Percentiles rank a stretch among this genome's conserved stretches.
phyloP scores from a whole-genome alignment of 2,888 invertebrate genomes.

The Nephrotoma guestfalica region DNA sequence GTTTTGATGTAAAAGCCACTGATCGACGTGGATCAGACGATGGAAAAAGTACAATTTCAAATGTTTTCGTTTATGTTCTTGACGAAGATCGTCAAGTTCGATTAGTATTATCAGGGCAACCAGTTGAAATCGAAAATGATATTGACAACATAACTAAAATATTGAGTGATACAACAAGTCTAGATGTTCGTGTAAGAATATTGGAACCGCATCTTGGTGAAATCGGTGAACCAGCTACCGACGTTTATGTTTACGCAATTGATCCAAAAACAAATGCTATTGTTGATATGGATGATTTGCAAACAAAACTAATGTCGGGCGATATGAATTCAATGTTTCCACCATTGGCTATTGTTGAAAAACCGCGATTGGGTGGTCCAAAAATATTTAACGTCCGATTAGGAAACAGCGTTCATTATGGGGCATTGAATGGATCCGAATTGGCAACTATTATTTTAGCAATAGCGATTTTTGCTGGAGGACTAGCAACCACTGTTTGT shows the following conservation, averaged over 20 bases:
- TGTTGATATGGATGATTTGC: constrained; percentile 63
- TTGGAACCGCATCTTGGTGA: constrained; percentile 50
- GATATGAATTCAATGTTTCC: constrained; percentile 46
- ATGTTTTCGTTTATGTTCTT: constrained; percentile 73
- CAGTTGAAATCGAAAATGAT: constrained; percentile 57
- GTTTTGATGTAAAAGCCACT: constrained; percentile 78
- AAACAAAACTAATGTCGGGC: constrained; percentile 47
- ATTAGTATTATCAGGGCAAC: constrained; percentile 59
- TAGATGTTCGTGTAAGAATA: constrained; percentile 62
- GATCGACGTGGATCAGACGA: constrained; percentile 67
- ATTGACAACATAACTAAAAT: constrained; percentile 53
- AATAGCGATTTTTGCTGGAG: constrained; percentile 67
- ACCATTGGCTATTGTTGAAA: constrained; percentile 49
- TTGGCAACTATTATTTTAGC: constrained; percentile 67
- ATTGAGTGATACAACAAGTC: constrained; percentile 58
- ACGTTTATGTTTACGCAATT: constrained; percentile 73
- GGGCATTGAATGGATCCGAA: constrained; percentile 51
- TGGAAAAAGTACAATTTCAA: constrained; percentile 69
- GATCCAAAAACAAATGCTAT: constrained; percentile 68
- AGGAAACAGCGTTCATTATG: constrained; percentile 23
- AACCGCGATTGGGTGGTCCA: constrained; percentile 29
- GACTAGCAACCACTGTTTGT: constrained; percentile 63
- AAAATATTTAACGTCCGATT: constrained; percentile 33
- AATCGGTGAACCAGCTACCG: constrained; percentile 47
- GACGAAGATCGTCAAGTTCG: constrained; percentile 70